A percentile compares a stretch with the other conserved stretches of the same genome.
phyloP scores from a whole-genome alignment of 2,888 invertebrate species.

The Cheilosia vulpina region DNA sequence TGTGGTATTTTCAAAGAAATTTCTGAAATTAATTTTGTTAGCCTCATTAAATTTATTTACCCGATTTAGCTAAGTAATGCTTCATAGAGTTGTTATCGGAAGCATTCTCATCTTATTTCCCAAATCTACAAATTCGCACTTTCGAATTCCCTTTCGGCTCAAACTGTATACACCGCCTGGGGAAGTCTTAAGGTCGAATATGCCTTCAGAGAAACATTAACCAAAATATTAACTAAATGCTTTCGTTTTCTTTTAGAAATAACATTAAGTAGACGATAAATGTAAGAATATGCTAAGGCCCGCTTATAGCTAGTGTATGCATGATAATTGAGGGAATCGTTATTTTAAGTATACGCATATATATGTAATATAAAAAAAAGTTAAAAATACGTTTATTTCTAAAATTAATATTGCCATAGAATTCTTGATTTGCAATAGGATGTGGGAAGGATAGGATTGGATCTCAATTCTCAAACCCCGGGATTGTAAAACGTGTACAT shows the following conservation, averaged over 20 bases:
- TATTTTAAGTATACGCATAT: slow-evolving; percentile 42
- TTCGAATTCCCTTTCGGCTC: slow-evolving; percentile 27
- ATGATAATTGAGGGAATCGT: slow-evolving; percentile 48
- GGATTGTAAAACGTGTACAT: slow-evolving; percentile 81
- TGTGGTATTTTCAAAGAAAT: not conserved
- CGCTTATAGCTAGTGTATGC: slow-evolving; percentile 71
- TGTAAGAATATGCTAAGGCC: slow-evolving; percentile 48
- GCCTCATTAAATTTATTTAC: slow-evolving; percentile 78
- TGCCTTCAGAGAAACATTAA: slow-evolving; percentile 43
- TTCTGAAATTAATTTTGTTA: slow-evolving; percentile 80
- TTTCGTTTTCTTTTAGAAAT: slow-evolving; percentile 45
- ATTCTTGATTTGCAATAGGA: slow-evolving; percentile 55
- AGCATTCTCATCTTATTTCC: slow-evolving; percentile 44
- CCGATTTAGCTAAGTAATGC: slow-evolving; percentile 51
- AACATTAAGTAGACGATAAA: slow-evolving; percentile 53
- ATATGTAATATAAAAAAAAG: slow-evolving; percentile 9
- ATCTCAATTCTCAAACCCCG: slow-evolving; percentile 79
- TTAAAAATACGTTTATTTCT: slow-evolving; percentile 49
- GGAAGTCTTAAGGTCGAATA: slow-evolving; percentile 24
- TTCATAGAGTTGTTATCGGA: slow-evolving; percentile 30
- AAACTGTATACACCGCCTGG: slow-evolving; percentile 7
- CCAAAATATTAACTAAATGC: slow-evolving; percentile 63
- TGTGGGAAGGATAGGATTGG: not conserved
- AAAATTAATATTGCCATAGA: slow-evolving; percentile 74
- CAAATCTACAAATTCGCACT: slow-evolving; percentile 50